Evolutionary conservation across 1,140 invertebrate species (phyloP).

Genomic region (Drosophila pectinifera): DNA sequence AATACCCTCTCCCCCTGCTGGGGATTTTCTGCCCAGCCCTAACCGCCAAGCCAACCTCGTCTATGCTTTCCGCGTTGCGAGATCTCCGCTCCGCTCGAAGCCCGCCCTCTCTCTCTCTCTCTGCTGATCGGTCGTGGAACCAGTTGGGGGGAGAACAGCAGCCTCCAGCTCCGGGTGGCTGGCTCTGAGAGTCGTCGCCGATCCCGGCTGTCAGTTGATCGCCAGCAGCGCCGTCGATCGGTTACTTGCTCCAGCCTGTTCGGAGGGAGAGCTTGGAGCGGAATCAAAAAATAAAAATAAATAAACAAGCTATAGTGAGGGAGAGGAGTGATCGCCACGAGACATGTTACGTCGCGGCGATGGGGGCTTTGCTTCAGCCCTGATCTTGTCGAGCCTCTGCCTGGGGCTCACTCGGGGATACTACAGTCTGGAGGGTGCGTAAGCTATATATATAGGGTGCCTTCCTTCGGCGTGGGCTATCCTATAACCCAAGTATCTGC

Average conservation of each 20-base stretch:
- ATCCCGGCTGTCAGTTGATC: conserved; percentile 29
- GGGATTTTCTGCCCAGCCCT: conserved; percentile 3
- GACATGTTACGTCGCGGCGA: conserved; percentile 41
- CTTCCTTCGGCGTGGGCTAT: no score
- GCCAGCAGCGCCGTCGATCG: conserved; percentile 39
- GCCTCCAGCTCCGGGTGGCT: not conserved
- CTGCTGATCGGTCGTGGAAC: conserved; percentile 1
- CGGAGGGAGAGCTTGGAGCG: not conserved
- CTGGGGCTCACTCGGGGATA: conserved; percentile 41
- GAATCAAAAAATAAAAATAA: not conserved
- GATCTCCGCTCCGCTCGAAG: not conserved
- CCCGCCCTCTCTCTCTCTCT: not conserved
- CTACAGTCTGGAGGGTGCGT: conserved; percentile 62
- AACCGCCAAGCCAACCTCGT: not conserved
- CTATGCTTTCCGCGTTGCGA: not conserved
- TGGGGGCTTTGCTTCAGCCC: conserved; percentile 2
- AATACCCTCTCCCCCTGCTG: no score
- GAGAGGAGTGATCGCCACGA: conserved; percentile 22
- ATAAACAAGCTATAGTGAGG: conserved; percentile 7
- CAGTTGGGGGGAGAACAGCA: conserved; percentile 17
- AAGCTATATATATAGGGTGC: not conserved
- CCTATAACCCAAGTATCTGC: no score
- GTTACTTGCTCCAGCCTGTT: conserved; percentile 3
- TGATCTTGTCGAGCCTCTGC: conserved; percentile 42
- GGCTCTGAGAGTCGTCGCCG: conserved; percentile 2